Percentiles rank a stretch among this genome's conserved stretches.
These are phyloP conservation scores for Telmatochromis sp. DNA, from an alignment of 2,113 vertebrate genomes.

Conservation along the genomic window DNA sequence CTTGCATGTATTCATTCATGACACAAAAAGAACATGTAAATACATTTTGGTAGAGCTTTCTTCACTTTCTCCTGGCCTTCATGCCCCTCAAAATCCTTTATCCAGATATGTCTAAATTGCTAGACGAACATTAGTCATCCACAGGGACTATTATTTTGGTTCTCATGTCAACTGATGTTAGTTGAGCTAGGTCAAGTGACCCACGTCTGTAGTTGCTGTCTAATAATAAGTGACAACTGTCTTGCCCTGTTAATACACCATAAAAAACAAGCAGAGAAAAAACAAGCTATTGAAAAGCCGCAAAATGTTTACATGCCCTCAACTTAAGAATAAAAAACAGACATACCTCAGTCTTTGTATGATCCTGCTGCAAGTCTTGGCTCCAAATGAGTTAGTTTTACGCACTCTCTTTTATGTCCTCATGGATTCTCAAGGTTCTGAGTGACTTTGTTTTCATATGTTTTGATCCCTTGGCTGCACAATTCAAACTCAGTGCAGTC, in stretches of 20 bases:
- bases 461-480: slow-evolving; percentile 1
- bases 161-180: neutral
- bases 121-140: slow-evolving; percentile 3
- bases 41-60: slow-evolving; percentile 24
- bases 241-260: slow-evolving; percentile 6
- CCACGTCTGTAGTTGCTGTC: slow-evolving; percentile 12
- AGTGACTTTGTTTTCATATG: slow-evolving; percentile 17
- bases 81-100: neutral
- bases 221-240: slow-evolving; percentile 47
- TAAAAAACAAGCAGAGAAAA: neutral
- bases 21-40: neutral
- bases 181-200: slow-evolving; percentile 28
- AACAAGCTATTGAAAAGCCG: neutral
- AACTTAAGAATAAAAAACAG: neutral
- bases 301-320: neutral
- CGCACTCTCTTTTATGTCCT: neutral
- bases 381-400: slow-evolving; percentile 16
- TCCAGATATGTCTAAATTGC: slow-evolving; percentile 24
- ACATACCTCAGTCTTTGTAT: slow-evolving; percentile 42
- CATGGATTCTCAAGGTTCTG: neutral
- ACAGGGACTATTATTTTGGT: slow-evolving; percentile 1
- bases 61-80: neutral
- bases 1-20: neutral
- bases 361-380: neutral
- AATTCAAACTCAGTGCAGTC: slow-evolving; percentile 25